Evolutionary conservation across 92 coral and sea anemone genomes (phyloP), one percentile per base, ranked within the genome.

Genomic region (Palythoa caribaeorum): DNA sequence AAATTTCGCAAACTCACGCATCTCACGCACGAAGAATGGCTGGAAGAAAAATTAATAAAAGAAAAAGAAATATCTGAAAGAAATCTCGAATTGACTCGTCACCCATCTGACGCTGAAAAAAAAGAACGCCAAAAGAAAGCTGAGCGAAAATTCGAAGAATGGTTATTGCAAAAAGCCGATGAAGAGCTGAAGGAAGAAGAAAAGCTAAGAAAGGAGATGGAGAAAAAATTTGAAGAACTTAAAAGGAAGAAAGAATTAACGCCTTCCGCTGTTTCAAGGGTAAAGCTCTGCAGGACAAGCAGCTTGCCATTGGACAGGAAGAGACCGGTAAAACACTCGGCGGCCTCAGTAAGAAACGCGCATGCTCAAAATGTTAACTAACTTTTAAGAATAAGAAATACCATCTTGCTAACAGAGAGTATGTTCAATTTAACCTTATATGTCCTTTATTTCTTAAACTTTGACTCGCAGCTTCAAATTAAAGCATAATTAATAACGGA

Each of bases 121-220:
- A 69, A 65, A 68, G 86, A 81, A 40, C 75, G 63, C 11, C 86
- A 66, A 81, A 81, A 20, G 44, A 71, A 66, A 47, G 86, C 76
- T 9, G 86, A 81, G 36, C 57, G 76, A 21, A 81, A 81, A 9
- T 81, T 60, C 37, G 75, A 81, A 38, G 36, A 81, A 47, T 81
- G 86, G 86, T 57, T 81, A 0, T 62, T 65, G 55, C 40, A 81
- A 5, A 81, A 81, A 66, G 86, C 86, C 5, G 74, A 81, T 16
- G 76, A 65, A 50, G 86, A 81, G 62, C n/a, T 81, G 76, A 81
- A 63, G 38, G 86, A 81, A 39, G 86, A 81, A 81, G 86, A 81
- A 21, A 68, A 20, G 28, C 73, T 47, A 20, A 81, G 86, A 69
- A 81, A 44, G 76, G 63, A 63, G 60, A 81, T 40, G 86, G 86